phyloP scores from a whole-genome alignment of 2,113 vertebrate species.

The Gymnogyps californianus region DNA sequence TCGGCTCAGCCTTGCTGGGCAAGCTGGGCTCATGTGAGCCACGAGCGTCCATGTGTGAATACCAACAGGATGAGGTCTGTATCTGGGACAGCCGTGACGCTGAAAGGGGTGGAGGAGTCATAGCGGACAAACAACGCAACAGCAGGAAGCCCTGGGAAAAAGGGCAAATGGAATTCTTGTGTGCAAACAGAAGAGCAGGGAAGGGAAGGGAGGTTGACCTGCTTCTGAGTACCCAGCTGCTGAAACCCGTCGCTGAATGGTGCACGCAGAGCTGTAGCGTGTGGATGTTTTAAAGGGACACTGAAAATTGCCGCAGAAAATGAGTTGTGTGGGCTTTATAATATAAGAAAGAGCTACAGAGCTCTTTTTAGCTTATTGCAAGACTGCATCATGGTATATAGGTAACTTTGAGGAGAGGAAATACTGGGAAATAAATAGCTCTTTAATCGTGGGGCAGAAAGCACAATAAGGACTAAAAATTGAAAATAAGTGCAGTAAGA shows the following conservation, averaged over 20 bases:
- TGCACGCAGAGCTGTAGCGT: fast-evolving
- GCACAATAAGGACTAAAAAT: not conserved
- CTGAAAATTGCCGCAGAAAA: not conserved
- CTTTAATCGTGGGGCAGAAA: not conserved
- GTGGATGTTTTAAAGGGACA: not conserved
- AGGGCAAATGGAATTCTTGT: not conserved
- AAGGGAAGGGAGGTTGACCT: not conserved
- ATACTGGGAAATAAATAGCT: not conserved
- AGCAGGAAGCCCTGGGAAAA: not conserved
- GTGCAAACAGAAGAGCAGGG: not conserved
- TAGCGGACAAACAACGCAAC: not conserved
- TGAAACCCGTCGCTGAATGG: not conserved
- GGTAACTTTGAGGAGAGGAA: not conserved
- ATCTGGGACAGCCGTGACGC: fast-evolving
- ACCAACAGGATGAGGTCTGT: not conserved
- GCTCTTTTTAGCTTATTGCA: not conserved
- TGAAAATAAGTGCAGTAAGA: not conserved
- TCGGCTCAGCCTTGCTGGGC: not conserved
- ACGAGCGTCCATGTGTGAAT: fast-evolving
- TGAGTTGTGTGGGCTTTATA: not conserved
- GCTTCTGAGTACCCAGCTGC: not conserved
- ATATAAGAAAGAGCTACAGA: not conserved
- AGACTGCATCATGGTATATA: not conserved
- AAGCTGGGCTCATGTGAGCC: not conserved
- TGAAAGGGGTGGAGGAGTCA: not conserved